Conservation (phyloP, 2,113 vertebrate genomes). For the Anseranas semipalmata region DNA sequence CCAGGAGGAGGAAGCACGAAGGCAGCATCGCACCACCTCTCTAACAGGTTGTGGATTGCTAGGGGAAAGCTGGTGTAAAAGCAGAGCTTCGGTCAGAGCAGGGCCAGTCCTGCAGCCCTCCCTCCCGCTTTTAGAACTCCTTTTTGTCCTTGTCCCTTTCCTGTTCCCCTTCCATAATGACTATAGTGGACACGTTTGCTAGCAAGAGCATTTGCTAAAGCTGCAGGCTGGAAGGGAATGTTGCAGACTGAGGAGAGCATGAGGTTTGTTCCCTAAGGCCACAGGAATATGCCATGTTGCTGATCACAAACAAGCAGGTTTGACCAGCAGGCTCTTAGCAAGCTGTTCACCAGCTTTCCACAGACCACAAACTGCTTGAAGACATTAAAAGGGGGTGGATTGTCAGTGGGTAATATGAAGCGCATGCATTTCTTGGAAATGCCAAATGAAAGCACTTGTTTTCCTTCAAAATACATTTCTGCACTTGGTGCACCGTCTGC, state of each 20-base stretch:
- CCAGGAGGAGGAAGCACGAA: neutral
- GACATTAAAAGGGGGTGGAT: neutral
- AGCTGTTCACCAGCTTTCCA: neutral
- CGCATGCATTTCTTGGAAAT: neutral
- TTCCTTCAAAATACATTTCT: neutral
- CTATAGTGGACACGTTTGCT: neutral
- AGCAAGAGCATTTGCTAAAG: neutral
- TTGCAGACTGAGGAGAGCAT: neutral
- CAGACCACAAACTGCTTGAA: neutral
- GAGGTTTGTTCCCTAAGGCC: neutral
- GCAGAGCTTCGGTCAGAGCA: neutral
- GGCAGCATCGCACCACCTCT: neutral
- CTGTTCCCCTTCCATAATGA: neutral
- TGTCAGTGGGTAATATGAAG: neutral
- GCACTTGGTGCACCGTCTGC: neutral
- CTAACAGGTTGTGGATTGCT: neutral
- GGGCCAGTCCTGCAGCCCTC: neutral
- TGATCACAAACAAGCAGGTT: neutral
- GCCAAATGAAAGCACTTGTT: neutral
- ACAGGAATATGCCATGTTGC: neutral
- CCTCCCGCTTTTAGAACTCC: neutral
- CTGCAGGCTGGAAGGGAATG: neutral
- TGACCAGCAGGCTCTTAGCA: neutral
- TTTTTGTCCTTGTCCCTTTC: neutral
- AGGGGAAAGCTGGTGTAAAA: neutral